Percentiles rank a stretch among this genome's conserved stretches.
Evolutionary conservation across 2,888 invertebrate genomes (phyloP).

Genomic region (Rhynchonema sp.): DNA sequence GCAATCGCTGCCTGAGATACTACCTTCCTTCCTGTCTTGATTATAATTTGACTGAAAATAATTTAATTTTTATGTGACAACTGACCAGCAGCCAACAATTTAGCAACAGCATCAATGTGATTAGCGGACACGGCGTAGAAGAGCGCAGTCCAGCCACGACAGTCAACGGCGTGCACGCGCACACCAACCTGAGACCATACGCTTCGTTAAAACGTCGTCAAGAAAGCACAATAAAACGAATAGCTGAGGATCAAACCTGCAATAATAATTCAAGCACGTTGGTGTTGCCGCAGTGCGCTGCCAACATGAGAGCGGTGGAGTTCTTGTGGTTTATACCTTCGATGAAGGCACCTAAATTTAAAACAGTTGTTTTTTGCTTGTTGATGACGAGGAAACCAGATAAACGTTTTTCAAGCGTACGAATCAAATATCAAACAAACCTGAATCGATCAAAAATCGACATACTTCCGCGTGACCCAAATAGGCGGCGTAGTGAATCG

Average conservation of each 20-base stretch:
- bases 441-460: slow-evolving; percentile 49
- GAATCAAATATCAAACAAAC: too few species aligned
- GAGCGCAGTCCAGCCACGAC: slow-evolving; percentile 24
- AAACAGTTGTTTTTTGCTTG: background rate
- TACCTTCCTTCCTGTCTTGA: too few species aligned
- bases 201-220: too few species aligned
- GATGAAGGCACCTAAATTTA: background rate
- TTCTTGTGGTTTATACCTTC: background rate
- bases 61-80: too few species aligned
- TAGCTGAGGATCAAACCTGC: background rate
- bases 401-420: too few species aligned
- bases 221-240: background rate
- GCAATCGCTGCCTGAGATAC: background rate
- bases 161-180: slow-evolving; percentile 28
- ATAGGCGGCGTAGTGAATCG: slow-evolving; percentile 77
- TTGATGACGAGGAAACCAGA: too few species aligned
- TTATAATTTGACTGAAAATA: too few species aligned
- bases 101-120: slow-evolving; percentile 2
- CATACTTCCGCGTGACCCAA: slow-evolving; percentile 68
- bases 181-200: slow-evolving; percentile 6
- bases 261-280: slow-evolving; percentile 27
- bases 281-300: slow-evolving; percentile 34
- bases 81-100: slow-evolving; percentile 22
- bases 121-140: slow-evolving; percentile 12
- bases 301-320: slow-evolving; percentile 31